These are phyloP conservation scores for Thaumatotibia leucotreta DNA, from an alignment of 1,140 invertebrate genomes.

Conservation along the genomic window DNA sequence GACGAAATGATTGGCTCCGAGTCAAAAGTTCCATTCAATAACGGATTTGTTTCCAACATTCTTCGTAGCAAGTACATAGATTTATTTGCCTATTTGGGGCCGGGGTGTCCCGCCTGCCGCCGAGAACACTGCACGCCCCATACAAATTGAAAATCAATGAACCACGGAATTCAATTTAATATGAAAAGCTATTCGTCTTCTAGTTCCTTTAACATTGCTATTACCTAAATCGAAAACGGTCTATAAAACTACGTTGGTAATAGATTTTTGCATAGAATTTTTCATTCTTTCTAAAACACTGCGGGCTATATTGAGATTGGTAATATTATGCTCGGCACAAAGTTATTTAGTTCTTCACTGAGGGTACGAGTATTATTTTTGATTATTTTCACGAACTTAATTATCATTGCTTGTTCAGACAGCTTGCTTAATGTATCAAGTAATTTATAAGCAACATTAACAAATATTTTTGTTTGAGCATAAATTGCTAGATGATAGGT, in stretches of 20 bases:
- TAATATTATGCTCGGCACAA: background rate
- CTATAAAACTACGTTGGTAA: conserved; percentile 6
- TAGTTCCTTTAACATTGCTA: conserved; percentile 5
- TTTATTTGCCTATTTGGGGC: conserved; percentile 53
- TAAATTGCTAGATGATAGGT: too few relatives aligned
- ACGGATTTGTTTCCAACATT: conserved; percentile 18
- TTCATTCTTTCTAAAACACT: conserved; percentile 10
- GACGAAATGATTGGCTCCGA: conserved; percentile 11
- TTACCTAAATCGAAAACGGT: conserved; percentile 14
- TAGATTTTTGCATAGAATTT: conserved; percentile 15
- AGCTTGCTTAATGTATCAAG: too few relatives aligned
- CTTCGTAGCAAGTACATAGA: conserved; percentile 27
- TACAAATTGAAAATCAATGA: conserved; percentile 78
- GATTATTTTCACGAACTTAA: too few relatives aligned
- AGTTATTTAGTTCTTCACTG: background rate
- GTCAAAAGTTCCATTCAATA: conserved; percentile 18
- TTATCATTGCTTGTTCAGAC: too few relatives aligned
- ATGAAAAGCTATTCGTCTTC: conserved; percentile 70
- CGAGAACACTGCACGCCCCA: conserved; percentile 34
- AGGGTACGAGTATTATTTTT: too few relatives aligned
- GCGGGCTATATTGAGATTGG: conserved; percentile 12
- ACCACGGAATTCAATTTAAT: conserved; percentile 77
- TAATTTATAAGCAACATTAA: too few relatives aligned
- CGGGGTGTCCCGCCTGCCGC: conserved; percentile 34
- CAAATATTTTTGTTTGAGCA: too few relatives aligned